Percentiles rank a stretch among this genome's conserved stretches.
These are phyloP conservation scores for Astropecten irregularis DNA, from an alignment of 53 echinoderm and acorn worm species.

Conservation along the genomic window DNA sequence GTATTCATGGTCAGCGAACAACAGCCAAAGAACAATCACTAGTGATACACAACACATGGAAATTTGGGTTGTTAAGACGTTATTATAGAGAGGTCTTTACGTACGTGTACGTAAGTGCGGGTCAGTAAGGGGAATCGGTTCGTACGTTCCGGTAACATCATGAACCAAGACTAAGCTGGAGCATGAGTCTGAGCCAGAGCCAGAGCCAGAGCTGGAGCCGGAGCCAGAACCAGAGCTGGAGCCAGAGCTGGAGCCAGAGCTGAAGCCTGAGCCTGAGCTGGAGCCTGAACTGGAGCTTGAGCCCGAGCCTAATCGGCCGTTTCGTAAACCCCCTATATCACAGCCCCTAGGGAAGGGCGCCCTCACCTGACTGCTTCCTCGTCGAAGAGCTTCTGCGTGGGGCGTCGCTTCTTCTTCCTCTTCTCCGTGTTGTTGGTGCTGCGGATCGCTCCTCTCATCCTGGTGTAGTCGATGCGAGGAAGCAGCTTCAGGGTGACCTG, in stretches of 20 bases:
- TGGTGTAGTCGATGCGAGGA: constrained; percentile 91
- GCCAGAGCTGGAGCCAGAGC: neutral
- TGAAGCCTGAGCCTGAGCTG: no score
- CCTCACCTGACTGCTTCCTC: constrained; percentile 82
- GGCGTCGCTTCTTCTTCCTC: constrained; percentile 79
- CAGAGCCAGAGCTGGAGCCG: neutral
- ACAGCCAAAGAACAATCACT: no score
- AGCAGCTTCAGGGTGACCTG: constrained; percentile 95
- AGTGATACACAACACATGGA: no score
- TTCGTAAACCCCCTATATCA: neutral
- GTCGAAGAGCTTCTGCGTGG: constrained; percentile 88
- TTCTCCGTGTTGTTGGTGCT: constrained; percentile 67
- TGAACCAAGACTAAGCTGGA: no score
- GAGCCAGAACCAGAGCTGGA: neutral
- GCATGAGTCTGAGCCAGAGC: neutral
- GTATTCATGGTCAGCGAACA: no score
- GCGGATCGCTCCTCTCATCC: constrained; percentile 72
- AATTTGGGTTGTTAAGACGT: no score
- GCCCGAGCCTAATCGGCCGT: no score
- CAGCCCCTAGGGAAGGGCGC: neutral
- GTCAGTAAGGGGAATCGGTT: no score
- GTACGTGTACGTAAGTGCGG: no score
- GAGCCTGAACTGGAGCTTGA: no score
- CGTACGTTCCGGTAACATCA: no score
- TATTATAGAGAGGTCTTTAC: no score